Evolutionary conservation across 2,888 invertebrate genomes (phyloP).

Genomic region (Parnassius smintheus): DNA sequence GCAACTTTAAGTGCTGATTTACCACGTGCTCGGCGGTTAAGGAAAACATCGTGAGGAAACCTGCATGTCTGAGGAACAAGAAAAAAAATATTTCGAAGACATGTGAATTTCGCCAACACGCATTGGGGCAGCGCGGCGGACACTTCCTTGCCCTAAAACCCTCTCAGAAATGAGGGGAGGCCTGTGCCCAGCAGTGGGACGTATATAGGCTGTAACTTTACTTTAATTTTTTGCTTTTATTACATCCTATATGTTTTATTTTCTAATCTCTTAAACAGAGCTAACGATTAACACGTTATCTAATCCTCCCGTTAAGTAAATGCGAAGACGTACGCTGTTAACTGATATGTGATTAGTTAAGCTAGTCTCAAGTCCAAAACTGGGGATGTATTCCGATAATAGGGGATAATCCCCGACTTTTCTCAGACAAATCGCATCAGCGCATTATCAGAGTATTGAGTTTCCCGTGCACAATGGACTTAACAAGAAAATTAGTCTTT

Average conservation of each 20-base stretch:
- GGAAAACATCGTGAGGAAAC: too few relatives aligned
- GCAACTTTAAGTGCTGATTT: too few relatives aligned
- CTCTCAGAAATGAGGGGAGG: too few relatives aligned
- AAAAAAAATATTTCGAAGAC: too few relatives aligned
- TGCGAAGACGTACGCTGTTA: conserved; percentile 36
- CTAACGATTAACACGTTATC: conserved; percentile 25
- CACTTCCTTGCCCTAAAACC: too few relatives aligned
- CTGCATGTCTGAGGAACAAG: too few relatives aligned
- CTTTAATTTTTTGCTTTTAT: too few relatives aligned
- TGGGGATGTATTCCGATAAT: conserved; percentile 29
- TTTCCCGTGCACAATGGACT: conserved; percentile 6
- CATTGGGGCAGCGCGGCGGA: too few relatives aligned
- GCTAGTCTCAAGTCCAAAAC: conserved; percentile 31
- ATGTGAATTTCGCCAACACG: too few relatives aligned
- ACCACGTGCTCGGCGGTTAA: too few relatives aligned
- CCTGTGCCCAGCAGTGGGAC: too few relatives aligned
- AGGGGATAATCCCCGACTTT: conserved; percentile 30
- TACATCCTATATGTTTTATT: neutral
- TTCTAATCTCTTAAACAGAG: neutral
- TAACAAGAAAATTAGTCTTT: neutral
- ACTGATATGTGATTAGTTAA: conserved; percentile 43
- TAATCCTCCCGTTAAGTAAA: conserved; percentile 29
- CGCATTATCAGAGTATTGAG: conserved; percentile 18
- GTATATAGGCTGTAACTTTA: too few relatives aligned
- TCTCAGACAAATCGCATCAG: conserved; percentile 19